Percentiles rank a stretch among this genome's conserved stretches.
These are phyloP conservation scores for Alentia gelatinosa DNA, from an alignment of 2,888 invertebrate species.

Conservation along the genomic window DNA sequence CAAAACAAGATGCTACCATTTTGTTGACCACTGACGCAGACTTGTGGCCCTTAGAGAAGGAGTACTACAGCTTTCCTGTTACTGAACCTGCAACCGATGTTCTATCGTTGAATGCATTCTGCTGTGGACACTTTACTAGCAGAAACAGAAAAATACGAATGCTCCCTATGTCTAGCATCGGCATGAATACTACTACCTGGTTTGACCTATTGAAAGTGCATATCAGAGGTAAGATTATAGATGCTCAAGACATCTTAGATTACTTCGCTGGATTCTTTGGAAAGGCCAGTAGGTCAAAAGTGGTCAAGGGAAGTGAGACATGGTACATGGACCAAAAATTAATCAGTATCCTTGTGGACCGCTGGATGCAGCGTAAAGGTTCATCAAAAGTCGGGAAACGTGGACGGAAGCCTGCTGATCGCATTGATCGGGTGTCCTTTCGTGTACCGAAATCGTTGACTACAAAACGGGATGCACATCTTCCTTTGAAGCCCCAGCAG, in stretches of 20 bases:
- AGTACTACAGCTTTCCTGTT: background rate
- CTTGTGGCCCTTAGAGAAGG: background rate
- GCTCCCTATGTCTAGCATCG: background rate
- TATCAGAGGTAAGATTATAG: background rate
- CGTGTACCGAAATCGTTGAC: too few species aligned
- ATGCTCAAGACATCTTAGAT: background rate
- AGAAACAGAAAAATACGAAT: background rate
- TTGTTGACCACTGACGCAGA: background rate
- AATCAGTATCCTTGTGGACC: background rate
- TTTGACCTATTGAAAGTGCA: background rate
- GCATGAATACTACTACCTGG: background rate
- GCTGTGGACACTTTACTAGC: background rate
- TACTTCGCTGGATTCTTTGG: background rate
- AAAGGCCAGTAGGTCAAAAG: too few species aligned
- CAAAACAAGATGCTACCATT: background rate
- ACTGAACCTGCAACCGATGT: background rate
- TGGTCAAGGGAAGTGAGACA: background rate
- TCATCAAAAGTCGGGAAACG: background rate
- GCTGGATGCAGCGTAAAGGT: background rate
- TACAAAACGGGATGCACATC: too few species aligned
- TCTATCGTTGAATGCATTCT: background rate
- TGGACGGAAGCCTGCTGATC: background rate
- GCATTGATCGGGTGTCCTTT: background rate
- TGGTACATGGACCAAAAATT: constrained; percentile 11
- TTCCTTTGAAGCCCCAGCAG: too few species aligned